Evolutionary conservation across 2,888 invertebrate species (phyloP).

Genomic region (Gnatocerus cornutus): DNA sequence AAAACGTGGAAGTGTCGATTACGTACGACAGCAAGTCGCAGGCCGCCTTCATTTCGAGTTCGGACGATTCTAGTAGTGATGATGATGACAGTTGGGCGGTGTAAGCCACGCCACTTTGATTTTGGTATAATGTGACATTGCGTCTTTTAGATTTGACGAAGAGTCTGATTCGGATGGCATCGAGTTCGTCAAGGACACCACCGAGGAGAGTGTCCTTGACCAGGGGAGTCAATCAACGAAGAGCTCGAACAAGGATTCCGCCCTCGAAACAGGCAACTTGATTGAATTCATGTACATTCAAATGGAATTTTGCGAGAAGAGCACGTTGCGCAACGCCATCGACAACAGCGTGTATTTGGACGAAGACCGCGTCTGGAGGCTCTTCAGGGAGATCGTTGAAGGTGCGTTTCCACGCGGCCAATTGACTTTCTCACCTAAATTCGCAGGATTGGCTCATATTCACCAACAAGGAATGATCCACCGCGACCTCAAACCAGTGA

Average conservation of each 20-base stretch:
- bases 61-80: slow-evolving; percentile 74
- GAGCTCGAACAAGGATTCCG: slow-evolving; percentile 25
- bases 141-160: slow-evolving; percentile 61
- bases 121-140: too few species aligned
- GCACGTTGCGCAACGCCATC: slow-evolving; percentile 91
- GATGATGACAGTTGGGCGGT: slow-evolving; percentile 69
- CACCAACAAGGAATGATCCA: slow-evolving; percentile 95
- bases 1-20: slow-evolving; percentile 82
- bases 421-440: slow-evolving; percentile 67
- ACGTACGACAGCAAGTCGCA: slow-evolving; percentile 76
- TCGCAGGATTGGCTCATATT: slow-evolving; percentile 81
- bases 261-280: slow-evolving; percentile 34
- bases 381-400: slow-evolving; percentile 96
- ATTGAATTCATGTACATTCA: slow-evolving; percentile 87
- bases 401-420: slow-evolving; percentile 67
- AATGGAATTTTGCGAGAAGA: slow-evolving; percentile 99
- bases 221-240: slow-evolving; percentile 31
- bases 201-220: slow-evolving; percentile 16
- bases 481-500: slow-evolving; percentile 89
- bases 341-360: slow-evolving; percentile 87
- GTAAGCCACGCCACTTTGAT: slow-evolving; percentile 47
- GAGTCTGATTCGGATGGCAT: slow-evolving; percentile 77
- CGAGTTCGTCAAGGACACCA: slow-evolving; percentile 74
- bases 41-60: slow-evolving; percentile 71
- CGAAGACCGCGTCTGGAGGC: slow-evolving; percentile 87